phyloP scores from a whole-genome alignment of 2,888 invertebrate species.

The Cephus runcator region DNA sequence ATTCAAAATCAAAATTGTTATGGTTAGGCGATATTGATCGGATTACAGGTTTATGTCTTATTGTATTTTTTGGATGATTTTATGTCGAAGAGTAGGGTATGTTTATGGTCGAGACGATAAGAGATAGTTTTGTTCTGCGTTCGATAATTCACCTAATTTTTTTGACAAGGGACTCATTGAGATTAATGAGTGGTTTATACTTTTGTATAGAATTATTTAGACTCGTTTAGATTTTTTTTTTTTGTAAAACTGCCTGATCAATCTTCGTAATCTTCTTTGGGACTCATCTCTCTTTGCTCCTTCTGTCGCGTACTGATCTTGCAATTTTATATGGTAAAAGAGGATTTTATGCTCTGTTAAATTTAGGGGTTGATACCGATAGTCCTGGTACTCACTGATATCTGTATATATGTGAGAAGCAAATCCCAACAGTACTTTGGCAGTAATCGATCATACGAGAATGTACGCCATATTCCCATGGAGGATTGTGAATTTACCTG shows the following conservation, averaged over 20 bases:
- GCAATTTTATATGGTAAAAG: constrained; percentile 24
- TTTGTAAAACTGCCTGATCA: not conserved
- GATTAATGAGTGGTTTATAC: too few species aligned
- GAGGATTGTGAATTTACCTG: constrained; percentile 36
- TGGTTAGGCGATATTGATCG: not conserved
- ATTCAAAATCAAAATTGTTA: not conserved
- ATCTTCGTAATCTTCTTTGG: not conserved
- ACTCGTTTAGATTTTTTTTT: not conserved
- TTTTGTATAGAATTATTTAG: not conserved
- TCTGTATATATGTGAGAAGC: constrained; percentile 5
- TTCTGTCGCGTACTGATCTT: not conserved
- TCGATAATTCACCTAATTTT: not conserved
- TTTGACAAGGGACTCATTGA: not conserved
- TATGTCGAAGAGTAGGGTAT: not conserved
- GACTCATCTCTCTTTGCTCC: not conserved
- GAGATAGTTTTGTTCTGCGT: not conserved
- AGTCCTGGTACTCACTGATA: constrained; percentile 30
- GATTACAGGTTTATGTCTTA: not conserved
- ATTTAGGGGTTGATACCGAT: constrained; percentile 31
- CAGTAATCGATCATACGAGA: constrained; percentile 29
- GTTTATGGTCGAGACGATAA: not conserved
- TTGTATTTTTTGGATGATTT: not conserved
- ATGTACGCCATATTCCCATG: constrained; percentile 23
- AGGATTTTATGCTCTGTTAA: constrained; percentile 45
- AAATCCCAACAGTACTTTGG: constrained; percentile 25